phyloP scores from a whole-genome alignment of 2,113 vertebrate species.

The Glareola pratincola region DNA sequence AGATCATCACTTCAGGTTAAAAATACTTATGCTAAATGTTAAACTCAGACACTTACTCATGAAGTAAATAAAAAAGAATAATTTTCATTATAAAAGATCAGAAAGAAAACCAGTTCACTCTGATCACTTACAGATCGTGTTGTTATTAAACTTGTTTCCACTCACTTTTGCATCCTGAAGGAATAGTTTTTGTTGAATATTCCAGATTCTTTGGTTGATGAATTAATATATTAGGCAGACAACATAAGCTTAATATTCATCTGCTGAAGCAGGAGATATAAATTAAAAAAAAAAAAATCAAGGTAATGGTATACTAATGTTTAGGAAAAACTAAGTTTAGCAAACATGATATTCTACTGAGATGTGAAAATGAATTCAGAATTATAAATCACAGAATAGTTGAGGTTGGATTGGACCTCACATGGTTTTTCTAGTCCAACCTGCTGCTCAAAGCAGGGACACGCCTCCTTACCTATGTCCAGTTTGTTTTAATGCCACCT shows the following conservation, averaged over 20 bases:
- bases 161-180: background rate
- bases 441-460: background rate
- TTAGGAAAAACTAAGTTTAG: background rate
- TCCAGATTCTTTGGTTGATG: background rate
- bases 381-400: background rate
- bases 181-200: background rate
- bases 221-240: background rate
- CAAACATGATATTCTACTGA: background rate
- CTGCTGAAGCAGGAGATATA: background rate
- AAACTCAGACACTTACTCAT: slow-evolving; percentile 27
- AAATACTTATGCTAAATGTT: background rate
- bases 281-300: background rate
- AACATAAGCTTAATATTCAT: background rate
- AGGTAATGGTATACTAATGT: background rate
- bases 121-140: background rate
- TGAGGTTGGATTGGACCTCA: background rate
- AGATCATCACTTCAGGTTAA: background rate
- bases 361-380: background rate
- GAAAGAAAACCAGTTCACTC: slow-evolving; percentile 31
- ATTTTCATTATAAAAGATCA: slow-evolving; percentile 30
- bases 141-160: slow-evolving; percentile 19
- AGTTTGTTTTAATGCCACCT: background rate
- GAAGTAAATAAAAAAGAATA: slow-evolving; percentile 5
- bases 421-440: background rate
- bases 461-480: background rate